Evolutionary conservation across 2,888 invertebrate species (phyloP).

Genomic region (Leucophora obtusa): DNA sequence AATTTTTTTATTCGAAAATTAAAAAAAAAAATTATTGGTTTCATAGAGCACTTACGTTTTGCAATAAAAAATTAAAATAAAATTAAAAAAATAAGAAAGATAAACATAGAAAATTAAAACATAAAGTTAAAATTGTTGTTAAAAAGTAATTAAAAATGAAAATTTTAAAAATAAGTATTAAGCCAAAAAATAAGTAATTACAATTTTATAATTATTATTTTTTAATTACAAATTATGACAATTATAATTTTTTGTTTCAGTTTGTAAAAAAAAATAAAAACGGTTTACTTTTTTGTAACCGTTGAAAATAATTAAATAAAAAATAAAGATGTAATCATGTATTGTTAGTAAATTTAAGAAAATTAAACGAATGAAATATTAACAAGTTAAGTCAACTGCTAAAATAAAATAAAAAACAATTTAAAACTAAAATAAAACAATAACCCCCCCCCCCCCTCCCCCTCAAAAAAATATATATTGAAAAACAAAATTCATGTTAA

Average conservation of each 20-base stretch:
- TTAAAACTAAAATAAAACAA: slow-evolving; percentile 55
- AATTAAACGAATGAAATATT: slow-evolving; percentile 8
- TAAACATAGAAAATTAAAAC: slow-evolving; percentile 58
- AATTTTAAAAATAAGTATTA: slow-evolving; percentile 25
- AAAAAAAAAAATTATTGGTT: slow-evolving; percentile 78
- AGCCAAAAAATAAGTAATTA: slow-evolving; percentile 14
- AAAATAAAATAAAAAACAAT: slow-evolving; percentile 65
- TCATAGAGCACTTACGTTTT: slow-evolving; percentile 79
- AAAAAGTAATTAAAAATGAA: slow-evolving; percentile 65
- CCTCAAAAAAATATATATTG: slow-evolving; percentile 24
- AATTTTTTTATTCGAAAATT: slow-evolving; percentile 45
- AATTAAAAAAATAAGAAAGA: slow-evolving; percentile 39
- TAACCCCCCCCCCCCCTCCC: neutral
- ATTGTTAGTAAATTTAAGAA: slow-evolving; percentile 51
- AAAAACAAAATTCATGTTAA: slow-evolving; percentile 56
- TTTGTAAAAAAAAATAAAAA: slow-evolving; percentile 33
- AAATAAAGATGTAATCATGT: slow-evolving; percentile 61
- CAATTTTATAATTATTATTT: neutral
- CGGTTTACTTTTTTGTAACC: slow-evolving; percentile 50
- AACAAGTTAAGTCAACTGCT: slow-evolving; percentile 39
- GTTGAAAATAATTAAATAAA: slow-evolving; percentile 59
- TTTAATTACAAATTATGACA: slow-evolving; percentile 34
- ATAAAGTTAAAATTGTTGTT: slow-evolving; percentile 69
- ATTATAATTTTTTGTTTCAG: slow-evolving; percentile 29
- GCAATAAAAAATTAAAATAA: slow-evolving; percentile 66